These are phyloP conservation scores for Psittacus erithacus DNA, from an alignment of 2,113 vertebrate species.

Conservation along the genomic window DNA sequence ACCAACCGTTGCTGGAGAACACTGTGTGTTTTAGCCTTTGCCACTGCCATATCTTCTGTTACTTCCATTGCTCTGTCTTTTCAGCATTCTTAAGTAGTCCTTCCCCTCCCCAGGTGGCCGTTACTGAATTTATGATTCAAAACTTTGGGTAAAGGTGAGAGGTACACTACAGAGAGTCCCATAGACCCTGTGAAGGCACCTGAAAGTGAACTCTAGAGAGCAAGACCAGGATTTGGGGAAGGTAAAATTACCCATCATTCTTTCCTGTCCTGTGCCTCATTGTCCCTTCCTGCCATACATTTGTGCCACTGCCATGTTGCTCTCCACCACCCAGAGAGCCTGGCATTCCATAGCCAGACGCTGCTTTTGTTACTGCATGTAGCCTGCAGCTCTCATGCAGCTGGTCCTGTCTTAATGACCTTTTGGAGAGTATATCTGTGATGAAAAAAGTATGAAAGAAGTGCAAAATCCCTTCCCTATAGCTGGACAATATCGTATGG, in stretches of 20 bases:
- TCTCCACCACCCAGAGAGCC: background rate
- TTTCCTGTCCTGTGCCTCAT: background rate
- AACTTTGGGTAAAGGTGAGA: background rate
- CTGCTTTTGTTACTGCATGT: background rate
- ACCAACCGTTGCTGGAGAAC: background rate
- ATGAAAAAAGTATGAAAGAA: background rate
- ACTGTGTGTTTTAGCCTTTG: background rate
- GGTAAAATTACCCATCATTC: background rate
- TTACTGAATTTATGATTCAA: background rate
- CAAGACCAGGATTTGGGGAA: background rate
- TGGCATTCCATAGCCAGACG: background rate
- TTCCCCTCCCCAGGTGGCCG: background rate
- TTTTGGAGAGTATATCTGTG: background rate
- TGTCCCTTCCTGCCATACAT: background rate
- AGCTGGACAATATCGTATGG: background rate
- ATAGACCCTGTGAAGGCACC: background rate
- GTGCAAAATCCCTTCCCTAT: background rate
- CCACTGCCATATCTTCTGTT: background rate
- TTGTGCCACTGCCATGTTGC: fast-evolving
- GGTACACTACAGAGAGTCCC: background rate
- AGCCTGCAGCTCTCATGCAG: background rate
- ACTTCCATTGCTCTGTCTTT: background rate
- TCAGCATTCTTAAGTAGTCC: background rate
- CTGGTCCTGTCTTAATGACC: background rate
- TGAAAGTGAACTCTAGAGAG: background rate